Evolutionary conservation across 2,797 vertebrate species (phyloP), one percentile per base, ranked within the genome.

Genomic region (Rhabdomys pumilio): DNA sequence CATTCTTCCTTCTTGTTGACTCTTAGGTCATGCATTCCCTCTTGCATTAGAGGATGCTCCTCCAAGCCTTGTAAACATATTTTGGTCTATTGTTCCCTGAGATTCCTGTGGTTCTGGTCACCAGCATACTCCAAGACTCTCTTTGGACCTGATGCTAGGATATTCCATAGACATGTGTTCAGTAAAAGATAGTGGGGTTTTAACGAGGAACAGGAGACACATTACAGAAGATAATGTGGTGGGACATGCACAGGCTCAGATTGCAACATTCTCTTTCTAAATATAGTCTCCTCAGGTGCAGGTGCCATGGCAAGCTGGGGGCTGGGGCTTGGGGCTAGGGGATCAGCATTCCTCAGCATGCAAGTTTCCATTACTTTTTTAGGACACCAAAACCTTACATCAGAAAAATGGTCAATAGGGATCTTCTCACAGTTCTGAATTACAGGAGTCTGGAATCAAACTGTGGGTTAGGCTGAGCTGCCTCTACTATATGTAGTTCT

Each of bases 181-280:
- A 61, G 19, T 67, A 61, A 77, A 73, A 38, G 17, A 29, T 19
- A 41, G 31, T 0, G 34, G 41, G 24, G 13, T 11, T 26, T 50
- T 55, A 9, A 6, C 22, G 5, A 34, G 55, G 31, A n/a, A 24
- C n/a, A 44, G 93, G 44, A 15, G 22, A 4, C 2, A 1, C 12
- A 0, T 19, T 34, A 12, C 8, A n/a, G 22, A 17, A 57, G 34
- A 47, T 20, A 22, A 20, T 8, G 19, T 13, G 34, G 4, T 20
- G 15, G 19, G 13, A 4, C 8, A 1, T 13, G 22, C 31, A 31
- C 31, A 26, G 1, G 20, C 19, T 0, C 3, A 34, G 6, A 0
- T n/a, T 22, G 34, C 67, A 22, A 67, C 0, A 29, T 4, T 17
- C 6, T 15, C 61, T 81, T 76, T 75, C 10, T 1, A 53, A 57